These are phyloP conservation scores for Gallinago solitaria DNA, from an alignment of 2,797 vertebrate genomes.

Conservation along the genomic window DNA sequence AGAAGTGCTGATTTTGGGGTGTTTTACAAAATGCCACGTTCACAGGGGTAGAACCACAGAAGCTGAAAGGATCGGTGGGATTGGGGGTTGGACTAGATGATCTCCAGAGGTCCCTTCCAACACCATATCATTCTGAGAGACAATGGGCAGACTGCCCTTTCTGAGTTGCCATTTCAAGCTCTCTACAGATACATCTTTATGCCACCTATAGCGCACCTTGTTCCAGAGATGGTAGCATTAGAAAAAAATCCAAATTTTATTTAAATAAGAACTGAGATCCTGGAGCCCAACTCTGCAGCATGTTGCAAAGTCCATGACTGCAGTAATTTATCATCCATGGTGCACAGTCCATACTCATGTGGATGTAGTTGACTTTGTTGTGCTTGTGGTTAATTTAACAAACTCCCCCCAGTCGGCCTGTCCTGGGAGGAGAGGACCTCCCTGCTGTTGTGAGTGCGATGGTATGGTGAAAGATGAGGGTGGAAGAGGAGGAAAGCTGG, in stretches of 20 bases:
- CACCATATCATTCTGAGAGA: not conserved
- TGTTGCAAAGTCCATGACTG: not conserved
- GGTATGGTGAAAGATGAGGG: not conserved
- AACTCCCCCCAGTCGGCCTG: not conserved
- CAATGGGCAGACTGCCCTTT: not conserved
- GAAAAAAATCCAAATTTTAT: constrained; percentile 4
- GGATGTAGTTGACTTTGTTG: not conserved
- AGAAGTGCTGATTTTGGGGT: not conserved
- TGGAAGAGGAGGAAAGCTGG: not conserved
- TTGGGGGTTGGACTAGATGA: too few relatives aligned
- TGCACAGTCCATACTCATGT: not conserved
- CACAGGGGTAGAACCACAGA: not conserved
- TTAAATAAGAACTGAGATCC: constrained; percentile 54
- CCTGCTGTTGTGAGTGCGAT: not conserved
- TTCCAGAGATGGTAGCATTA: not conserved
- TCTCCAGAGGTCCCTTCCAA: too few relatives aligned
- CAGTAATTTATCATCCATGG: accelerated
- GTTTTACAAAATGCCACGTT: not conserved
- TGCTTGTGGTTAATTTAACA: not conserved
- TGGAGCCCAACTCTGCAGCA: not conserved
- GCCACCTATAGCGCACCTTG: not conserved
- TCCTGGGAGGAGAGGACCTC: not conserved
- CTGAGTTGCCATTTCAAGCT: not conserved
- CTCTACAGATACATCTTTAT: not conserved
- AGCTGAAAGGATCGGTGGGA: not conserved